phyloP scores from a whole-genome alignment of 2,797 vertebrate genomes.

The Micrastur ruficollis region DNA sequence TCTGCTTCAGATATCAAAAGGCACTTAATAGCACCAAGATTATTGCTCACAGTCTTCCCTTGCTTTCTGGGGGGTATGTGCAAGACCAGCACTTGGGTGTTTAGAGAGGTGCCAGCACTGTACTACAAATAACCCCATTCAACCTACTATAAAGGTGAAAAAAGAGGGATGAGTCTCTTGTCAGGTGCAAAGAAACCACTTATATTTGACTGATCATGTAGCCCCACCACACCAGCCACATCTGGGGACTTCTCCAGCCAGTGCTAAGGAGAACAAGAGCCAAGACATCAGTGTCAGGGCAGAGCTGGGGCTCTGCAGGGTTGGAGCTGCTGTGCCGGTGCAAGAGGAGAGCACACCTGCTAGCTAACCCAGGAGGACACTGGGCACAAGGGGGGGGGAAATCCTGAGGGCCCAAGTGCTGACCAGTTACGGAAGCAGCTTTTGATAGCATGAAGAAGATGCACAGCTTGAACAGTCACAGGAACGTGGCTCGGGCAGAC shows the following conservation, averaged over 20 bases:
- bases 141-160: not conserved
- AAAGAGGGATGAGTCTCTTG: not conserved
- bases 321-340: not conserved
- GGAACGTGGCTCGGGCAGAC: accelerated
- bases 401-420: not conserved
- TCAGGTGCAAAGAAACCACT: not conserved
- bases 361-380: not conserved
- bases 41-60: not conserved
- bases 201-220: not conserved
- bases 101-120: not conserved
- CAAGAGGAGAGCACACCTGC: not conserved
- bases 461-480: not conserved
- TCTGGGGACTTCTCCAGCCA: not conserved
- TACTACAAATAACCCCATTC: not conserved
- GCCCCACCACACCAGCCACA: not conserved
- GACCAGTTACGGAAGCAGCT: not conserved
- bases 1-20: not conserved
- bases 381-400: not conserved
- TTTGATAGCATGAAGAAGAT: not conserved
- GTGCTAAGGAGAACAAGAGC: not conserved
- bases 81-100: not conserved
- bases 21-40: not conserved
- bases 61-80: not conserved
- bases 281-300: not conserved
- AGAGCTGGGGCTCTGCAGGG: not conserved